Evolutionary conservation across 2,888 invertebrate genomes (phyloP), one percentile per base, ranked within the genome.

Genomic region (Melikaiella ostensackeni): DNA sequence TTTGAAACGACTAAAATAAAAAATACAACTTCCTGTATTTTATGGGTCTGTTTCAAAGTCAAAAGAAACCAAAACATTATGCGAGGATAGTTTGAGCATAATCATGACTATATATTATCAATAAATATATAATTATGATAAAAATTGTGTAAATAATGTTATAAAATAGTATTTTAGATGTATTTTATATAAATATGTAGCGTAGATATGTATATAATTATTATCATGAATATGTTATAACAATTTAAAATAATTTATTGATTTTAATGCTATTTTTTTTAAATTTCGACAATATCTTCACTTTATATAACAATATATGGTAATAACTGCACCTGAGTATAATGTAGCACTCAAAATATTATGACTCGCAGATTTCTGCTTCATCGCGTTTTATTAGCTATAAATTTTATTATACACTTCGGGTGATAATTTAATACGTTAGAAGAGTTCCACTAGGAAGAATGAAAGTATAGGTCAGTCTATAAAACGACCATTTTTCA

Each of bases 281-380:
- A 7, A 8, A n/a, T 50, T 21, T 50, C 7, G n/a, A 3, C n/a
- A n/a, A n/a, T n/a, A 50, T n/a, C 42, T 42, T 42, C 9, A n/a
- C n/a, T n/a, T 50, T n/a, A 2, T n/a, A 3, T 50, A n/a, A n/a
- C 50, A 50, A n/a, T 50, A 50, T 50, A 50, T 16, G n/a, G n/a
- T 21, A 1, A 50, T 9, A 50, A 8, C n/a, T 50, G 9, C n/a
- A n/a, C 8, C 8, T n/a, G 2, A 50, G 19, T n/a, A n/a, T 50
- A n/a, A n/a, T 42, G 2, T 83, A 76, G 50, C 33, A 57, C 46
- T 13, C 75, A 74, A 74, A 27, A 75, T 46, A 66, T 64, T 64
- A 64, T n/a, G 63, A 35, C 35, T 21, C n/a, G 5, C 13, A 64
- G 21, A 35, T 64, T 64, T 35, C 63, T 13, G 63, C 63, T 38